Base-by-base conservation (phyloP, 2,113 vertebrate genomes). In the Parus major region DNA sequence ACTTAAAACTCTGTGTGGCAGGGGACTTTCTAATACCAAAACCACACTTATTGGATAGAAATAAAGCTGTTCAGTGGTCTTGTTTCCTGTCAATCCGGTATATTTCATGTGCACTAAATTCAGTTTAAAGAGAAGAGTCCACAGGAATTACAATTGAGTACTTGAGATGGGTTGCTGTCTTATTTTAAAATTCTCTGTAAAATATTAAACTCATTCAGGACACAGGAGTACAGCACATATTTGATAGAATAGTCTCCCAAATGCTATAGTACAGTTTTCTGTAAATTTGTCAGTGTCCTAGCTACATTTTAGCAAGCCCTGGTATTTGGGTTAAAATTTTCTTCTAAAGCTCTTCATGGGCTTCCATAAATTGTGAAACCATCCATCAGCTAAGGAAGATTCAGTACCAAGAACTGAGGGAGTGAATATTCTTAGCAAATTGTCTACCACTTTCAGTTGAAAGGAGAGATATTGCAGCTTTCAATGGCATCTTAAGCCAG, bases 1-100 rank as follows among this genome's bases (percentile, higher is more conserved):
- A 92, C 63, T 86, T 94, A 92, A 92, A 93, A 77, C 10, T 56
- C 33, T 49, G 5, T 53, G 19, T 72, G 59, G 83, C 44, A 59
- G 35, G 11, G 75, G 19, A 70, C 66, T 93, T 94, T 93, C 28
- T 94, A 94, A 73, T 57, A 91, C 42, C 39, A 88, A 90, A 90
- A 35, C 0, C 39, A 66, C 63, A 53, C 24, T n/a, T 9, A 60
- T 53, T 82, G 33, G 59, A 83, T 39, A 92, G 81, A 85, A 93
- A 93, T 47, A 88, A 82, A 81, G 44, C 31, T 81, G n/a, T 70
- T 86, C 59, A 70, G 35, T 88, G 55, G 36, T 41, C 63, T 77
- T 50, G 1, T 68, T 95, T 39, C 28, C 36, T 93, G 44, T 80
- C 82, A 92, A 55, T 86, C 41, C 44, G 50, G 17, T 80, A 63